These are phyloP conservation scores for Hirtodrosophila alboralis DNA, from an alignment of 2,888 invertebrate species.

Conservation along the genomic window DNA sequence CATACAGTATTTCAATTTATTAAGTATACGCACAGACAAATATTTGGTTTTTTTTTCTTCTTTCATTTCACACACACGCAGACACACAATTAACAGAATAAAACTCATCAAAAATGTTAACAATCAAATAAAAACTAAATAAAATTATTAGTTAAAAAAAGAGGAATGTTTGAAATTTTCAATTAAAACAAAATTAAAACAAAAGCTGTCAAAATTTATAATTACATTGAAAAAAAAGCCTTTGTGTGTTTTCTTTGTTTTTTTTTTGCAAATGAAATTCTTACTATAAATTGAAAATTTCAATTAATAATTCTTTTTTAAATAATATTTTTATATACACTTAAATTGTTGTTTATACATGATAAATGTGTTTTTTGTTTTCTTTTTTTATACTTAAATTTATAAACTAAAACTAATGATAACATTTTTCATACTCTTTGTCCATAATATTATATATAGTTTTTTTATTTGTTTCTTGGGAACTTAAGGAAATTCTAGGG, in stretches of 20 bases:
- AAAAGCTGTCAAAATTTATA: slow-evolving; percentile 11
- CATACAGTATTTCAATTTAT: slow-evolving; percentile 51
- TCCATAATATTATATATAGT: slow-evolving; percentile 1
- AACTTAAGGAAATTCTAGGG: slow-evolving; percentile 8
- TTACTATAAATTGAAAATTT: no score
- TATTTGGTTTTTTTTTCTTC: slow-evolving; percentile 67
- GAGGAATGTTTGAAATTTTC: slow-evolving; percentile 43
- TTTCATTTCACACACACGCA: slow-evolving; percentile 54
- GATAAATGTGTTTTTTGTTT: slow-evolving; percentile 16
- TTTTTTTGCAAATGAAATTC: not conserved
- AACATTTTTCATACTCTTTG: slow-evolving; percentile 52
- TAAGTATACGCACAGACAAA: slow-evolving; percentile 54
- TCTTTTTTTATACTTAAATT: slow-evolving; percentile 56
- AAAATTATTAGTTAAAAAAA: slow-evolving; percentile 15
- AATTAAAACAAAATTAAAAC: slow-evolving; percentile 7
- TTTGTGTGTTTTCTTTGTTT: no score
- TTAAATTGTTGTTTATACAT: slow-evolving; percentile 42
- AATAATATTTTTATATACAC: slow-evolving; percentile 61
- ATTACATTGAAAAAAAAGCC: no score
- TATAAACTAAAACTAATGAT: slow-evolving; percentile 77
- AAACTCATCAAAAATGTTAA: slow-evolving; percentile 42
- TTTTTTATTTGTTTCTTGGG: slow-evolving; percentile 43
- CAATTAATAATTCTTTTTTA: slow-evolving; percentile 24
- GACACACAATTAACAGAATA: slow-evolving; percentile 33
- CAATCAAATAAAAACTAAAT: slow-evolving; percentile 28